phyloP scores from a whole-genome alignment of 2,797 vertebrate genomes.

The Decapterus maruadsi region DNA sequence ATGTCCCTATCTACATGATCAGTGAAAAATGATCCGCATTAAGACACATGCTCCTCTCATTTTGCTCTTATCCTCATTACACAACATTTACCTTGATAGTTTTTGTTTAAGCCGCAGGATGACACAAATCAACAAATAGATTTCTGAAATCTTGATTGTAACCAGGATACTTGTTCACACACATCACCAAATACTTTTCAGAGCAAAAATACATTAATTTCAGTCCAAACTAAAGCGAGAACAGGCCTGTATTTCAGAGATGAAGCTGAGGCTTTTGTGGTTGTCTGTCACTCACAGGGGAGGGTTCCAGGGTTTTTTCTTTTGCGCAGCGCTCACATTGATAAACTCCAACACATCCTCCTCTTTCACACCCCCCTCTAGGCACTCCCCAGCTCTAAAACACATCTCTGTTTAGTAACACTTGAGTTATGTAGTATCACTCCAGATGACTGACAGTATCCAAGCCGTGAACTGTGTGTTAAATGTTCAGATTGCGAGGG shows the following conservation, averaged over 20 bases:
- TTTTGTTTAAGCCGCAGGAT: not conserved
- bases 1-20: not conserved
- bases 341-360: constrained; percentile 62
- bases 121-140: not conserved
- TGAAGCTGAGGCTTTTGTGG: constrained; percentile 34
- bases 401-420: constrained; percentile 72
- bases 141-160: not conserved
- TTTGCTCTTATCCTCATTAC: not conserved
- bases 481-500: constrained; percentile 57
- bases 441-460: constrained; percentile 74
- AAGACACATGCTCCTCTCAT: not conserved
- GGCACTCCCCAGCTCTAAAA: constrained; percentile 54
- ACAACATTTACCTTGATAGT: not conserved
- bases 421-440: constrained; percentile 69
- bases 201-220: constrained; percentile 27
- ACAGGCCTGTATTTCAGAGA: constrained; percentile 38
- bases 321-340: constrained; percentile 57
- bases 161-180: not conserved
- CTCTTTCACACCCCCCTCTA: constrained; percentile 43
- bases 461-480: constrained; percentile 60
- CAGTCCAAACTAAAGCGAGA: constrained; percentile 9
- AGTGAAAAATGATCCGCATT: not conserved
- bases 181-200: constrained; percentile 27
- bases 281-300: constrained; percentile 37
- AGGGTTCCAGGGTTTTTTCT: constrained; percentile 42